Conservation (phyloP, 1,140 invertebrate genomes). For the Cherax quadricarinatus region DNA sequence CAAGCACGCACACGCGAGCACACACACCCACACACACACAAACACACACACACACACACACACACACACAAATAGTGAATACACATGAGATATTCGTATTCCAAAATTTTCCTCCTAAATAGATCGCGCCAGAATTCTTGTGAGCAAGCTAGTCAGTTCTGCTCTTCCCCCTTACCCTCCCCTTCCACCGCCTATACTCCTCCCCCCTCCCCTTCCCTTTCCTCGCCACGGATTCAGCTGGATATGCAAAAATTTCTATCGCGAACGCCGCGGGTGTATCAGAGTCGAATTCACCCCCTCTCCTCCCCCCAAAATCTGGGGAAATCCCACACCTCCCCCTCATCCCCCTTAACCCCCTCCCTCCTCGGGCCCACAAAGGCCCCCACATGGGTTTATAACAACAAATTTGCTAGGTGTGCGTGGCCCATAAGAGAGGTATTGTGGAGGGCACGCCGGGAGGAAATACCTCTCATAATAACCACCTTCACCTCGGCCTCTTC, state of each 20-base stretch:
- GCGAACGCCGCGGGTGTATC: not conserved
- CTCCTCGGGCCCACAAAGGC: not conserved
- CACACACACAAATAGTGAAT: not conserved
- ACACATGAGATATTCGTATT: slow-evolving; percentile 12
- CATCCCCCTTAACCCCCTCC: too few relatives aligned
- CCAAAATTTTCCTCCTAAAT: slow-evolving; percentile 20
- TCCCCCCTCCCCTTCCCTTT: not conserved
- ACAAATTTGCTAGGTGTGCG: slow-evolving; percentile 38
- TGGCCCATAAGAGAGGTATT: slow-evolving; percentile 9
- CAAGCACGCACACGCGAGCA: too few relatives aligned
- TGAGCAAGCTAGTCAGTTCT: slow-evolving; percentile 2
- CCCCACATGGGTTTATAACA: slow-evolving; percentile 12
- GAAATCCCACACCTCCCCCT: too few relatives aligned
- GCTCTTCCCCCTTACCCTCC: too few relatives aligned
- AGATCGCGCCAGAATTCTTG: slow-evolving; percentile 28
- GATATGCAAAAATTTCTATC: slow-evolving; percentile 46
- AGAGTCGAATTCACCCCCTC: not conserved
- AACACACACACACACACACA: too few relatives aligned
- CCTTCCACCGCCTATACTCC: too few relatives aligned
- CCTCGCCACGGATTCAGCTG: not conserved
- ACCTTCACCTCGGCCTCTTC: too few relatives aligned
- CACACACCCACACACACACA: too few relatives aligned
- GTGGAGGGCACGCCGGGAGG: not conserved
- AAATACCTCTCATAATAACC: not conserved
- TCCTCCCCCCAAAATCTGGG: too few relatives aligned